Percentiles rank a stretch among this genome's conserved stretches.
These are phyloP conservation scores for Paralichthys olivaceus DNA, from an alignment of 2,113 vertebrate genomes.

Conservation along the genomic window DNA sequence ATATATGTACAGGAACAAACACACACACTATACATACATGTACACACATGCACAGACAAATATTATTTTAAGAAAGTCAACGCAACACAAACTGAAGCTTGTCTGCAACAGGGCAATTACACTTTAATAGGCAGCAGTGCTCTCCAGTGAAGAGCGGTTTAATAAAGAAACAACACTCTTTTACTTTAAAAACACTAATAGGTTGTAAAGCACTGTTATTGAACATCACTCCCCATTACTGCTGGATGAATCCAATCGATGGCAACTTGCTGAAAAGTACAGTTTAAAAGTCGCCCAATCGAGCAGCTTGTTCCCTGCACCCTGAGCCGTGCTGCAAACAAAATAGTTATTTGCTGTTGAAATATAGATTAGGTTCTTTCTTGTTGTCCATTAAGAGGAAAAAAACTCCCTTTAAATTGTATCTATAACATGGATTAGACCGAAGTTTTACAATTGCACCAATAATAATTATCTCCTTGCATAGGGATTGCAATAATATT, in stretches of 20 bases:
- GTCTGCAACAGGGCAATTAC: slow-evolving; percentile 39
- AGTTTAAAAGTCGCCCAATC: slow-evolving; percentile 38
- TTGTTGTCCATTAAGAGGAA: slow-evolving; percentile 59
- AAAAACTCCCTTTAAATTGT: slow-evolving; percentile 56
- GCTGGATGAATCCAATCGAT: slow-evolving; percentile 51
- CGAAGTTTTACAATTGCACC: slow-evolving; percentile 41
- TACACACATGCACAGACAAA: slow-evolving; percentile 2
- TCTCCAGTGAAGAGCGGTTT: slow-evolving; percentile 24
- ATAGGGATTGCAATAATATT: slow-evolving; percentile 56
- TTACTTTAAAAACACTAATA: slow-evolving; percentile 54
- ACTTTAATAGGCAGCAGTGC: slow-evolving; percentile 49
- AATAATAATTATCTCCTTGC: slow-evolving; percentile 51
- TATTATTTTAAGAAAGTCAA: slow-evolving; percentile 45
- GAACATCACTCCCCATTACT: slow-evolving; percentile 41
- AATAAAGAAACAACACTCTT: slow-evolving; percentile 42
- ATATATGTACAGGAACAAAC: not conserved
- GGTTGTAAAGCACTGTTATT: slow-evolving; percentile 53
- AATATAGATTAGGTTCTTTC: slow-evolving; percentile 64
- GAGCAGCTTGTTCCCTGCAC: slow-evolving; percentile 44
- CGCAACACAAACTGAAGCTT: slow-evolving; percentile 17
- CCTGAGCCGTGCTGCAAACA: slow-evolving; percentile 37
- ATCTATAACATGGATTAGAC: slow-evolving; percentile 51
- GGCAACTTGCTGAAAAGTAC: slow-evolving; percentile 53
- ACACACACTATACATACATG: no score
- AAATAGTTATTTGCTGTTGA: slow-evolving; percentile 66